Conservation (phyloP, 1,140 invertebrate genomes). For the Steinernema feltiae region DNA sequence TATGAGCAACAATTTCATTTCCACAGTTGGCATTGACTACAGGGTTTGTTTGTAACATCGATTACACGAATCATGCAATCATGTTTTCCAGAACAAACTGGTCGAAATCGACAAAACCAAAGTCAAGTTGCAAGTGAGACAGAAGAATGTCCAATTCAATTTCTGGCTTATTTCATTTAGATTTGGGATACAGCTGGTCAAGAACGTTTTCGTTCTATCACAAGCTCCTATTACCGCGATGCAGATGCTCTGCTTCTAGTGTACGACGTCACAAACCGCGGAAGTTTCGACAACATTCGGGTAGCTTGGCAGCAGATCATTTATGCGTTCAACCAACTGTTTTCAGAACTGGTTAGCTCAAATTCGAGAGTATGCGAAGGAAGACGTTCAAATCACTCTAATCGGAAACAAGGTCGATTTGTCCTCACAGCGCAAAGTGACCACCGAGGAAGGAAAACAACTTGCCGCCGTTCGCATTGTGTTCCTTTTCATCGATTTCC, state of each 20-base stretch:
- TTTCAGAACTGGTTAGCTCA: conserved; percentile 56
- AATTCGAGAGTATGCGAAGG: conserved; percentile 54
- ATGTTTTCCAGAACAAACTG: conserved; percentile 55
- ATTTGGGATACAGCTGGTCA: conserved; percentile 98
- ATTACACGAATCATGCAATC: background rate
- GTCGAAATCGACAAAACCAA: conserved; percentile 53
- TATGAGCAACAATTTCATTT: conserved; percentile 63
- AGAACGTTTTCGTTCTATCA: conserved; percentile 91
- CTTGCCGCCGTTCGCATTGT: conserved; percentile 52
- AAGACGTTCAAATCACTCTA: conserved; percentile 50
- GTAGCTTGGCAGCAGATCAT: conserved; percentile 27
- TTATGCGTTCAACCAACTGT: background rate
- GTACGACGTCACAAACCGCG: conserved; percentile 93
- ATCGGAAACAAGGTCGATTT: conserved; percentile 56
- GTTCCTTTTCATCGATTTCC: background rate
- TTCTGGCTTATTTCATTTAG: conserved; percentile 41
- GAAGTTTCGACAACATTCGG: conserved; percentile 73
- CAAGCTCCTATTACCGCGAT: conserved; percentile 93
- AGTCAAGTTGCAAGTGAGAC: conserved; percentile 52
- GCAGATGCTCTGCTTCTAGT: conserved; percentile 93
- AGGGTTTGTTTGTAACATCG: conserved; percentile 38
- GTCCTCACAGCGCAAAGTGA: conserved; percentile 46
- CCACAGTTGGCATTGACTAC: conserved; percentile 63
- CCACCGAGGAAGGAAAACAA: conserved; percentile 47
- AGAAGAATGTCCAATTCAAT: background rate